Conservation (phyloP, 2,113 vertebrate genomes). For the Ptychochromis oligacanthus region DNA sequence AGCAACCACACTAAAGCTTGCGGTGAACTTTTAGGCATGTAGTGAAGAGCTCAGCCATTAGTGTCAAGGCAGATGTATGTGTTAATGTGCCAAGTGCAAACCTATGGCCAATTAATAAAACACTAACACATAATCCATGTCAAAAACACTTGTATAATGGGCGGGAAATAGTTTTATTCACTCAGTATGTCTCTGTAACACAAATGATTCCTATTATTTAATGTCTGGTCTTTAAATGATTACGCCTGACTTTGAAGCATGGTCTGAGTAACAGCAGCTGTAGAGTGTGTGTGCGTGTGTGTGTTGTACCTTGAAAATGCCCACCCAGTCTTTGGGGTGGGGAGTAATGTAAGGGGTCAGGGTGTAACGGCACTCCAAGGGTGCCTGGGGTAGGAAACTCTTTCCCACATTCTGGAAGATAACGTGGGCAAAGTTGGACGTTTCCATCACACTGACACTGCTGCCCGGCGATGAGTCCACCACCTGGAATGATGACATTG, state of each 20-base stretch:
- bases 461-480: constrained; percentile 82
- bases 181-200: background rate
- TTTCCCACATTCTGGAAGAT: constrained; percentile 99
- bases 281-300: background rate
- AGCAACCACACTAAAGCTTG: constrained; percentile 70
- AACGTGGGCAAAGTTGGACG: constrained; percentile 97
- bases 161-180: constrained; percentile 11
- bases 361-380: constrained; percentile 94
- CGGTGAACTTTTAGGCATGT: constrained; percentile 41
- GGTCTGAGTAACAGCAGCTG: constrained; percentile 12
- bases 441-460: constrained; percentile 84
- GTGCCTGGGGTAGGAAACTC: constrained; percentile 94
- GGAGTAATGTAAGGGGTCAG: constrained; percentile 92
- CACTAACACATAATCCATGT: constrained; percentile 40
- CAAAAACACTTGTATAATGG: constrained; percentile 36
- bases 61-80: constrained; percentile 43
- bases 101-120: constrained; percentile 55
- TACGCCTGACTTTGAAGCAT: constrained; percentile 14
- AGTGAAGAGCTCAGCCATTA: constrained; percentile 51
- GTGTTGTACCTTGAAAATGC: constrained; percentile 93
- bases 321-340: constrained; percentile 97
- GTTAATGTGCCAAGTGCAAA: constrained; percentile 52
- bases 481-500: constrained; percentile 93
- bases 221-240: constrained; percentile 1
- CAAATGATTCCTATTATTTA: constrained; percentile 4